Evolutionary conservation across 2,113 vertebrate genomes (phyloP), one percentile per base, ranked within the genome.

Genomic region (Nannospalax galili): DNA sequence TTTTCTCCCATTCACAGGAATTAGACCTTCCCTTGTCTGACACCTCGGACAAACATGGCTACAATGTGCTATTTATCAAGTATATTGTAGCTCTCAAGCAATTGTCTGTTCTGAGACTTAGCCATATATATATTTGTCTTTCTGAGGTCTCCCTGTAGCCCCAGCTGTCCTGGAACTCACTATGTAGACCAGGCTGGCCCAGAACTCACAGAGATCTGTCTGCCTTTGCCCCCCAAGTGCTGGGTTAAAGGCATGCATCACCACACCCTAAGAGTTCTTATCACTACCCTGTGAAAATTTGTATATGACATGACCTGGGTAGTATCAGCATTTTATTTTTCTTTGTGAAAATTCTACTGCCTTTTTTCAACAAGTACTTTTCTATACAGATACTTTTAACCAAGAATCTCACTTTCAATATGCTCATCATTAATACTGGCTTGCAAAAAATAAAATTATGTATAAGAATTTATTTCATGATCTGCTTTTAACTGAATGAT

Each of bases 401-500:
- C n/a, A n/a, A n/a, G n/a, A n/a, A n/a, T n/a, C n/a, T n/a, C n/a
- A n/a, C n/a, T n/a, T n/a, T n/a, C n/a, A n/a, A n/a, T n/a, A n/a
- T n/a, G n/a, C n/a, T n/a, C n/a, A n/a, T n/a, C n/a, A n/a, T n/a
- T n/a, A n/a, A n/a, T n/a, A n/a, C n/a, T n/a, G n/a, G n/a, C 11
- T 35, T 69, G 24, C 67, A 4, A 70, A 74, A 80, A 14, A 84
- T 35, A 60, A 87, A 64, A 72, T 56, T 77, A 82, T 58, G 16
- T 91, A 58, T 2, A 87, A 91, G 26, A 91, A 73, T 69, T 40
- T 79, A 79, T 88, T 84, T 95, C 24, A 60, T 92, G 10, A 16
- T 67, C 70, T 96, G 26, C 26, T 88, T 82, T 79, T 73, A 91
- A 60, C 72, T 81, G 64, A 87, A 87, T 67, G 62, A 91, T 2